These are phyloP conservation scores for Pristiophorus japonicus DNA, from an alignment of 2,113 vertebrate species.

Conservation along the genomic window DNA sequence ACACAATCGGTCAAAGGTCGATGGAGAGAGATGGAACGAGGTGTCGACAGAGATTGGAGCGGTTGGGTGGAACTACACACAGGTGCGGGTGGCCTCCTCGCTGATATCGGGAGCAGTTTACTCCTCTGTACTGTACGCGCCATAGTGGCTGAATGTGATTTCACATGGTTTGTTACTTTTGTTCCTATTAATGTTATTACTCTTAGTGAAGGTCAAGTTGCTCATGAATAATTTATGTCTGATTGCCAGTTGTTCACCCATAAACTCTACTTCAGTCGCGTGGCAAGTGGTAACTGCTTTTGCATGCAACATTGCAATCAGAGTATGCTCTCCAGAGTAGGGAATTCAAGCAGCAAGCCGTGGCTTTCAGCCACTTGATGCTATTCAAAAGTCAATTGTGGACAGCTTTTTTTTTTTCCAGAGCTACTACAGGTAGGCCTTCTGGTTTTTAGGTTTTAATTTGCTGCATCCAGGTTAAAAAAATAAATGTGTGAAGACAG, in stretches of 20 bases:
- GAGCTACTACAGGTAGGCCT: not conserved
- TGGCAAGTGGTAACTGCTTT: slow-evolving; percentile 18
- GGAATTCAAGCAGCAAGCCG: not conserved
- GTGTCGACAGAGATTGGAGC: not conserved
- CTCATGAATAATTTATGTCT: slow-evolving; percentile 10
- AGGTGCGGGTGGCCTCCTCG: not conserved
- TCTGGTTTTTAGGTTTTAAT: not conserved
- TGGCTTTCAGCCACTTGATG: not conserved
- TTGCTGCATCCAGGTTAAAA: not conserved
- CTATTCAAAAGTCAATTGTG: not conserved
- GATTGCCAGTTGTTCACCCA: not conserved
- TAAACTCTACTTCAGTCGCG: not conserved
- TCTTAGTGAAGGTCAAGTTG: slow-evolving; percentile 11
- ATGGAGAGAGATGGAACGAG: not conserved
- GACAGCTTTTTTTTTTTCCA: not conserved
- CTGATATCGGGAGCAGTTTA: not conserved
- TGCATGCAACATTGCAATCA: slow-evolving; percentile 26
- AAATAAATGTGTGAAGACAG: not conserved
- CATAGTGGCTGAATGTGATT: not conserved
- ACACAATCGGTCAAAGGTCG: not conserved
- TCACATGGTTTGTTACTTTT: not conserved
- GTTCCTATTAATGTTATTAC: slow-evolving; percentile 11
- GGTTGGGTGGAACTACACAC: not conserved
- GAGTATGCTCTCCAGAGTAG: not conserved
- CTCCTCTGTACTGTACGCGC: not conserved